A percentile compares a stretch with the other conserved stretches of the same genome.
Conservation (phyloP, 2,888 invertebrate species). For the Ochropacha duplaris region DNA sequence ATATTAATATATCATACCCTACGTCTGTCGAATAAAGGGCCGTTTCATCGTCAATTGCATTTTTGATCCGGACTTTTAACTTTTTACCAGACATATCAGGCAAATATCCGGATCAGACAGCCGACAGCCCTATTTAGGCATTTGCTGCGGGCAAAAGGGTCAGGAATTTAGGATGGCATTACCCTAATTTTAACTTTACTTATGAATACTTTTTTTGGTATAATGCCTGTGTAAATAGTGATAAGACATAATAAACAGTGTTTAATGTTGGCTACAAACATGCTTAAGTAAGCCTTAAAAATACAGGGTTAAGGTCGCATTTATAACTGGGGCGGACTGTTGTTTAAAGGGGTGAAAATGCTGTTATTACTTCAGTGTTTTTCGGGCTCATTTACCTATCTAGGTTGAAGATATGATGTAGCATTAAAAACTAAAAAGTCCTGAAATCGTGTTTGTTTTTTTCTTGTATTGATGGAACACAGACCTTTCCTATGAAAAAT, state of each 20-base stretch:
- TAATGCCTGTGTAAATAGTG: background rate
- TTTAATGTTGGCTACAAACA: background rate
- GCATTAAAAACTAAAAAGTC: no score
- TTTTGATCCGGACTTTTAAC: background rate
- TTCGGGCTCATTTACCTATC: no score
- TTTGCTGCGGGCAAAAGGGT: background rate
- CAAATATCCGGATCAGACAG: background rate
- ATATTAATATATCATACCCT: no score
- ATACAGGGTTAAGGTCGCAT: background rate
- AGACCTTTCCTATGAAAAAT: no score
- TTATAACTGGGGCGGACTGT: background rate
- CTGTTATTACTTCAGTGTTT: background rate
- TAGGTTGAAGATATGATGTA: no score
- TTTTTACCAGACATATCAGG: background rate
- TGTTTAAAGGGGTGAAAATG: background rate
- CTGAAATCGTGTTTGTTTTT: no score
- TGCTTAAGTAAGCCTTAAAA: background rate
- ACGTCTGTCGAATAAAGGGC: background rate
- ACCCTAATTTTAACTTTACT: background rate
- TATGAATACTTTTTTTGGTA: background rate
- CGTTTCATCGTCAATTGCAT: background rate
- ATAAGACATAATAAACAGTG: conserved; percentile 8
- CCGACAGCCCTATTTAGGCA: background rate
- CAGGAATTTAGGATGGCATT: background rate
- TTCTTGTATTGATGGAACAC: no score